Conservation (phyloP, 2,113 vertebrate species). For the Odontesthes bonariensis region DNA sequence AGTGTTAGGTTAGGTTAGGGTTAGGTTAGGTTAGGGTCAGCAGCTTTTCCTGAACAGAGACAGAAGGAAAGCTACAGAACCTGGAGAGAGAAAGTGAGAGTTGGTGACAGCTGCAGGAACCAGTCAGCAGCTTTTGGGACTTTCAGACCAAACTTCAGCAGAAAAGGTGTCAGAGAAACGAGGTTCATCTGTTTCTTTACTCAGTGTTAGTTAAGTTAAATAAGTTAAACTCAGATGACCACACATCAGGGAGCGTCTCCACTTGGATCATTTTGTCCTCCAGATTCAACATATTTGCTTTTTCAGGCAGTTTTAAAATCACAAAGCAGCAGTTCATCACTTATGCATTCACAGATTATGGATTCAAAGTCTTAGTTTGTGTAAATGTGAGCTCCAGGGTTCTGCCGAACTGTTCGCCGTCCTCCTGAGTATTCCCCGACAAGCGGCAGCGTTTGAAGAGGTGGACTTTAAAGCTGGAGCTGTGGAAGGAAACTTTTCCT, state of each 20-base stretch:
- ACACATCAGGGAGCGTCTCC: not conserved
- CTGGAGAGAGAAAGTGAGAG: not conserved
- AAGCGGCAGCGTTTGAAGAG: conserved; percentile 41
- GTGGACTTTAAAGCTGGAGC: conserved; percentile 38
- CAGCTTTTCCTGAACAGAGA: not conserved
- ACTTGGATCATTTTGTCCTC: not conserved
- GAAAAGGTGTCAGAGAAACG: too few relatives aligned
- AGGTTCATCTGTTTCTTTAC: too few relatives aligned
- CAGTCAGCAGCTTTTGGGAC: not conserved
- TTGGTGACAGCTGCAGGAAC: not conserved
- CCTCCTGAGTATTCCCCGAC: conserved; percentile 33
- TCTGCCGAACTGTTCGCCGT: conserved; percentile 11
- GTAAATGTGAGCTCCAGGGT: conserved; percentile 11
- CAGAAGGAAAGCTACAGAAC: not conserved
- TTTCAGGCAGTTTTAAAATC: conserved; percentile 6
- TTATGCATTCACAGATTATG: conserved; percentile 35
- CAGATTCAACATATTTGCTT: conserved; percentile 11
- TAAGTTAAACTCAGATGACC: too few relatives aligned
- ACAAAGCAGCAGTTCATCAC: conserved; percentile 2
- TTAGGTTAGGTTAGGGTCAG: too few relatives aligned
- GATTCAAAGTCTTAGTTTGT: conserved; percentile 28
- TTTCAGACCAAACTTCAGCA: too few relatives aligned
- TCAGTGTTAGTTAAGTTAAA: too few relatives aligned
- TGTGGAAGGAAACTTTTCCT: too few relatives aligned
- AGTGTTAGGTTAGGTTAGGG: too few relatives aligned